Base-by-base conservation (phyloP, 1,140 invertebrate species). In the Heliothis subflexa region DNA sequence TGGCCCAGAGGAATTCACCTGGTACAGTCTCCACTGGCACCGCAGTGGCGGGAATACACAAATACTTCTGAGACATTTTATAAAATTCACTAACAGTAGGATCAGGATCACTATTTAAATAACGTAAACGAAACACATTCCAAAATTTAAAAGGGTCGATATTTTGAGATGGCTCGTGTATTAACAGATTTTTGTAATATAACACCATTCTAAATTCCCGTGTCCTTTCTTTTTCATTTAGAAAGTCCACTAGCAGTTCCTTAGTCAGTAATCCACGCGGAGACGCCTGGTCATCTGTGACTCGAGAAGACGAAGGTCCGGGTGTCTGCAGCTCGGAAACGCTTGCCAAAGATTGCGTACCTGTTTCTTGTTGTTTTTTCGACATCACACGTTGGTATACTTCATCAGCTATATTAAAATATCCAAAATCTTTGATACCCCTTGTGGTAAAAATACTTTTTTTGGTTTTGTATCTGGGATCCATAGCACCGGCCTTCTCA, bases 31-130 rank as follows among this genome's bases (percentile, higher is more conserved):
- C 14, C 1, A 62, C 28, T 7, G 59, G 59, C 1, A 16, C 9
- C 1, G n/a, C 59, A n/a, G 59, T 62, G 12, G 59, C 59, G n/a
- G 59, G 59, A 9, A 62, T 62, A 40, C 59, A 62, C 21, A 62
- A 62, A 45, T 62, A 62, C n/a, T 62, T 62, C 25, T 62, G 59
- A 40, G 59, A 62, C 59, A 62, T 62, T n/a, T 33, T 10, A 16
- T 40, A 62, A 13, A 62, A 45, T 25, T 25, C 18, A n/a, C 5
- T 61, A 1, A 40, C 33, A 40, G 33, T 40, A 5, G 33, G 33
- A 40, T 40, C 33, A 40, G 33, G 33, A 33, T 61, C 7, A 2
- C 14, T 33, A 61, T 14, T 5, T 5, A 40, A 10, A 62, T 40
- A 40, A 40, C 5, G 33, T 40, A 40, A 40, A 40, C 33, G 33